Percentiles rank a stretch among this genome's conserved stretches.
Evolutionary conservation across 2,888 invertebrate species (phyloP).

Genomic region (Dromius quadrimaculatus): DNA sequence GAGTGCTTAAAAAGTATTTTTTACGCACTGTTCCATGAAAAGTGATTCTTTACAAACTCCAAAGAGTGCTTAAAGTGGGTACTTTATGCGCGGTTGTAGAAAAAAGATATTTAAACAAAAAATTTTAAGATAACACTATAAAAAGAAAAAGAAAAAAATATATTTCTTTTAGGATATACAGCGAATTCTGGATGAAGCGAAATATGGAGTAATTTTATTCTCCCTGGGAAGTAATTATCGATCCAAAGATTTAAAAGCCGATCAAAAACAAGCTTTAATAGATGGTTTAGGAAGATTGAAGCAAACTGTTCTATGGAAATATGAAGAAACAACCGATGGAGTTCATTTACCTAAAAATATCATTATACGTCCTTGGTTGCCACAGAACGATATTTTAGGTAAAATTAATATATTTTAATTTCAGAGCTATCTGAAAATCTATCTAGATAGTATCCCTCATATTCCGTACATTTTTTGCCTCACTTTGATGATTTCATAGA

Average conservation of each 20-base stretch:
- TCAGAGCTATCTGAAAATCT: no score
- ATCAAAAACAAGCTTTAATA: conserved; percentile 58
- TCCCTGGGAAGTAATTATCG: conserved; percentile 63
- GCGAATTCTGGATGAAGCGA: conserved; percentile 60
- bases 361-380: conserved; percentile 63
- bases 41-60: no score
- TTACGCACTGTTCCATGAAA: no score
- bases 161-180: conserved; percentile 59
- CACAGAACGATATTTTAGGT: conserved; percentile 65
- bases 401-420: not conserved
- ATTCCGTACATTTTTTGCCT: no score
- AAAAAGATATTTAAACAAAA: no score
- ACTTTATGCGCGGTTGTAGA: no score
- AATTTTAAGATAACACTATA: no score
- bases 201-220: conserved; percentile 63
- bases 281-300: conserved; percentile 62
- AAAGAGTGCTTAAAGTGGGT: no score
- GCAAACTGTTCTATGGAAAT: conserved; percentile 65
- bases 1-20: no score
- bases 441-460: no score
- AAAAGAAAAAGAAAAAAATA: not conserved
- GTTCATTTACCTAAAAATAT: conserved; percentile 64
- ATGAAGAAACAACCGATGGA: conserved; percentile 59
- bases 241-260: conserved; percentile 59
- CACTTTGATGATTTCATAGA: no score